These are phyloP conservation scores for Automeris io DNA, from an alignment of 2,888 invertebrate genomes.

Conservation along the genomic window DNA sequence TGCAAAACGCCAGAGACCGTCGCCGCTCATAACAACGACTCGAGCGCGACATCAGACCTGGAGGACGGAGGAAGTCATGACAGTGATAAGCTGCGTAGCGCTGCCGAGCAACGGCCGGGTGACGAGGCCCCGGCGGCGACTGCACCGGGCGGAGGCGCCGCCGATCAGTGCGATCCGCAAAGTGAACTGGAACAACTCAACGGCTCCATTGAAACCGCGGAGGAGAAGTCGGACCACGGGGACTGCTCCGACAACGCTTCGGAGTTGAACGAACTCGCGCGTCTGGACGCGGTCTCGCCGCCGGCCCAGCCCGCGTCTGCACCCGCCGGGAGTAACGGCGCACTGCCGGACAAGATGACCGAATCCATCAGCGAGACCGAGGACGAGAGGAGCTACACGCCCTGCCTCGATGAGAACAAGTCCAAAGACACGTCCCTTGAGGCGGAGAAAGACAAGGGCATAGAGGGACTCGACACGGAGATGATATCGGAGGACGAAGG, in stretches of 20 bases:
- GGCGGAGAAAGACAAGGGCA: constrained; percentile 52
- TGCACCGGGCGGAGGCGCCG: background rate
- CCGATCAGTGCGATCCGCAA: no score
- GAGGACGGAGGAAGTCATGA: no score
- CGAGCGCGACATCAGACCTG: no score
- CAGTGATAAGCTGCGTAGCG: no score
- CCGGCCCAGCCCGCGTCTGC: constrained; percentile 7
- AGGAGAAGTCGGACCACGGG: background rate
- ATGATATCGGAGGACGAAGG: constrained; percentile 85
- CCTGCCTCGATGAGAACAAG: constrained; percentile 82
- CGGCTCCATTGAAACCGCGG: background rate
- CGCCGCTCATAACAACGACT: no score
- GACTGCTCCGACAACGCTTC: background rate
- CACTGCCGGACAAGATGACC: constrained; percentile 69
- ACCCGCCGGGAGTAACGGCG: no score
- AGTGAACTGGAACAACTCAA: background rate
- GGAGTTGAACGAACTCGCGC: constrained; percentile 7
- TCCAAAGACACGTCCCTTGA: constrained; percentile 57
- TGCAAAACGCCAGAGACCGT: no score
- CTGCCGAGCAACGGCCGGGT: no score
- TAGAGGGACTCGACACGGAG: constrained; percentile 83
- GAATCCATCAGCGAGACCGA: constrained; percentile 80
- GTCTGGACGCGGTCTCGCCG: no score
- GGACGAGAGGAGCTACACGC: constrained; percentile 84
- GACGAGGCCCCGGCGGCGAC: background rate